Evolutionary conservation across 2,888 invertebrate genomes (phyloP).

Genomic region (Phyllotreta striolata): DNA sequence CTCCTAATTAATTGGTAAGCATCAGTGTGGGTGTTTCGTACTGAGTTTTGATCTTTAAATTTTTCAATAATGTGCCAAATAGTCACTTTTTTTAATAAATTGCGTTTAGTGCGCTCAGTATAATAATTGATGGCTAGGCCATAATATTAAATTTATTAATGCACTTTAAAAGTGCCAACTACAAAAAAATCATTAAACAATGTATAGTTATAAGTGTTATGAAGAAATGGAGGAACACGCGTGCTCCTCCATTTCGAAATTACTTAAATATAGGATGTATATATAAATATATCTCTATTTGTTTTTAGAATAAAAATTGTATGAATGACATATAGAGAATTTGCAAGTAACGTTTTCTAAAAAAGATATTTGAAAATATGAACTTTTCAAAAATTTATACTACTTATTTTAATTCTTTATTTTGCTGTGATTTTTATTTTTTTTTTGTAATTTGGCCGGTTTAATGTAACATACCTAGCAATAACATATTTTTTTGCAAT

Average conservation of each 20-base stretch:
- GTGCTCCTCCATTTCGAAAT: slow-evolving; percentile 39
- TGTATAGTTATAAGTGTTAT: slow-evolving; percentile 57
- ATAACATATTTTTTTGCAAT: slow-evolving; percentile 53
- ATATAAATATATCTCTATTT: slow-evolving; percentile 48
- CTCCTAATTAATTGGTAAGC: slow-evolving; percentile 8
- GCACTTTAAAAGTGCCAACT: slow-evolving; percentile 60
- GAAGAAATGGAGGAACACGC: slow-evolving; percentile 37
- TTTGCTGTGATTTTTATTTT: slow-evolving; percentile 45
- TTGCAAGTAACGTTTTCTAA: slow-evolving; percentile 46
- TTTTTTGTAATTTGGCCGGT: slow-evolving; percentile 51
- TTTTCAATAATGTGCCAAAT: slow-evolving; percentile 51
- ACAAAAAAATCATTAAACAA: slow-evolving; percentile 56
- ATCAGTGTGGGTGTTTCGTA: slow-evolving; percentile 24
- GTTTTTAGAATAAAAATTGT: slow-evolving; percentile 50
- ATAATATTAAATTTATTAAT: slow-evolving; percentile 53
- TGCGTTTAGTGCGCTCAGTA: slow-evolving; percentile 54
- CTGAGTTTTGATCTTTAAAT: slow-evolving; percentile 39
- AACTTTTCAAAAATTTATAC: slow-evolving; percentile 42
- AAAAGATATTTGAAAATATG: slow-evolving; percentile 44
- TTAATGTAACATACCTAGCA: slow-evolving; percentile 54
- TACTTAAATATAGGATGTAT: slow-evolving; percentile 50
- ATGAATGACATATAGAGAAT: slow-evolving; percentile 50
- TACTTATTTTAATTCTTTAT: slow-evolving; percentile 46
- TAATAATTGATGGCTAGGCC: slow-evolving; percentile 57
- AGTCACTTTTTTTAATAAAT: slow-evolving; percentile 38